phyloP scores from a whole-genome alignment of 2,888 invertebrate genomes.

The Leptinotarsa peninsularis region DNA sequence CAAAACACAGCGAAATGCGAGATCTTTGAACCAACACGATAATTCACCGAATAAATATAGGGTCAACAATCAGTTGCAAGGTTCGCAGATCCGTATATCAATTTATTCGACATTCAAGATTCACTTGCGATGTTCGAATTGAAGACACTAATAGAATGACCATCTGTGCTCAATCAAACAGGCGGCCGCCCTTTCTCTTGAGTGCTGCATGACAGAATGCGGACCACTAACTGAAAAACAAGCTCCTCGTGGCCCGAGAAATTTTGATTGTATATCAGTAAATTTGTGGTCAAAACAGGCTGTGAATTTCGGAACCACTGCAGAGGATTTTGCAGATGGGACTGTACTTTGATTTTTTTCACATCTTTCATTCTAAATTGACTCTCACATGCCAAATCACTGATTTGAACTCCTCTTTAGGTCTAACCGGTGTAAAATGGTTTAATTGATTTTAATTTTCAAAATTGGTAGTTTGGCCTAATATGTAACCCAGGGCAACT shows the following conservation, averaged over 20 bases:
- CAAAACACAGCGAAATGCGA: background rate
- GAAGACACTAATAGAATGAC: slow-evolving; percentile 10
- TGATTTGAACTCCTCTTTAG: no score
- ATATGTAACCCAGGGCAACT: no score
- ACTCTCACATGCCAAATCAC: no score
- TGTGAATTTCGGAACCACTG: background rate
- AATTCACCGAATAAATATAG: slow-evolving; percentile 12
- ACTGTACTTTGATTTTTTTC: background rate
- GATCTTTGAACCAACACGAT: background rate
- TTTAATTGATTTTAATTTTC: no score
- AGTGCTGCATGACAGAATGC: slow-evolving; percentile 7
- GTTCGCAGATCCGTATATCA: slow-evolving; percentile 12
- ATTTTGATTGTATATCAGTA: background rate
- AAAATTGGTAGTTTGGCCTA: no score
- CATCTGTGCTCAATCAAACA: slow-evolving; percentile 19
- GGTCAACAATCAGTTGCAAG: background rate
- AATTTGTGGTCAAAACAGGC: slow-evolving; percentile 11
- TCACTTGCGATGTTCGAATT: slow-evolving; percentile 13
- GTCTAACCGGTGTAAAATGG: no score
- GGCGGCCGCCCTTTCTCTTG: slow-evolving; percentile 1
- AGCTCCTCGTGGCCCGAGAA: background rate
- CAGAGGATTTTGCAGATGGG: background rate
- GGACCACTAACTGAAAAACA: slow-evolving; percentile 10
- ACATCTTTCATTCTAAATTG: no score
- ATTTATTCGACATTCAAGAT: slow-evolving; percentile 13